These are phyloP conservation scores for Phrynosoma blainvillii DNA, from an alignment of 2,113 vertebrate genomes.

Conservation along the genomic window DNA sequence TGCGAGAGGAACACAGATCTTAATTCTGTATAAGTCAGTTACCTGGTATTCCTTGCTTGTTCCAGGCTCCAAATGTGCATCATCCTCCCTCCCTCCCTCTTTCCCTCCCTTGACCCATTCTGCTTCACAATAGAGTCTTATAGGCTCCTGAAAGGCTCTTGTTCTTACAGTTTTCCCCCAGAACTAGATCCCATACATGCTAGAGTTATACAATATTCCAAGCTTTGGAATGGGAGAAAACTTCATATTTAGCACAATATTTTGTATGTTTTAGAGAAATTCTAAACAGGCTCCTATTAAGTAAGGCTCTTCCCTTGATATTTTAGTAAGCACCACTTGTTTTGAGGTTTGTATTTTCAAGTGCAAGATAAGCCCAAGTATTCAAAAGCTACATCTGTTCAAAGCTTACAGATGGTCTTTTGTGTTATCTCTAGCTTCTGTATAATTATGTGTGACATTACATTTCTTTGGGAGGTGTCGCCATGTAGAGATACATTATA, in stretches of 20 bases:
- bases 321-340: slow-evolving; percentile 43
- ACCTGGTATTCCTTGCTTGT: too few relatives aligned
- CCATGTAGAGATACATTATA: slow-evolving; percentile 64
- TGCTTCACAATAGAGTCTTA: not conserved
- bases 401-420: slow-evolving; percentile 74
- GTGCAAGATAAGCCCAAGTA: slow-evolving; percentile 62
- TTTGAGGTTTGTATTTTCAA: slow-evolving; percentile 60
- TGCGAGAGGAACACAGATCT: too few relatives aligned
- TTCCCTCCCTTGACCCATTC: not conserved
- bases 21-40: too few relatives aligned
- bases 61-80: too few relatives aligned
- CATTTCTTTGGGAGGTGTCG: slow-evolving; percentile 65
- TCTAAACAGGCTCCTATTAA: slow-evolving; percentile 16
- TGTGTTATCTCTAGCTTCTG: slow-evolving; percentile 64
- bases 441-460: slow-evolving; percentile 68
- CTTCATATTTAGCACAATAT: not conserved
- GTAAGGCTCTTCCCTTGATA: slow-evolving; percentile 21
- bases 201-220: not conserved
- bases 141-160: not conserved
- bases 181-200: not conserved
- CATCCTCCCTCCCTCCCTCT: too few relatives aligned
- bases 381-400: slow-evolving; percentile 72
- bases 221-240: not conserved
- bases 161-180: not conserved
- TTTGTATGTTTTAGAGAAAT: slow-evolving; percentile 16